Percentiles rank a stretch among this genome's conserved stretches.
Conservation (phyloP, 2,888 invertebrate species). For the Ophonus ardosiacus region DNA sequence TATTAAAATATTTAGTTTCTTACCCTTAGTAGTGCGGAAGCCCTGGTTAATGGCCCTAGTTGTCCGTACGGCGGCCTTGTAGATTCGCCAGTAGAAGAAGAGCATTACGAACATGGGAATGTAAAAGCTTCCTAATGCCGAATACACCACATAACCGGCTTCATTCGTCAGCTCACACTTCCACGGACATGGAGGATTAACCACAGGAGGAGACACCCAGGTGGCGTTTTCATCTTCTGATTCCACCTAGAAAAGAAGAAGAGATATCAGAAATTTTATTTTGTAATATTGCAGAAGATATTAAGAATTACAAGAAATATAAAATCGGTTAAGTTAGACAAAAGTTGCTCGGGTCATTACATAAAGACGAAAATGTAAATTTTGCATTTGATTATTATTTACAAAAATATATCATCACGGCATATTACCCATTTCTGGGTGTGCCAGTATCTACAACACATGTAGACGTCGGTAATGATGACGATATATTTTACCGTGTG, state of each 20-base stretch:
- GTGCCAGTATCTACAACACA: no score
- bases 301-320: no score
- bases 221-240: constrained; percentile 71
- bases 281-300: no score
- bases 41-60: constrained; percentile 96
- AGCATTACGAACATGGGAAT: constrained; percentile 98
- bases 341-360: no score
- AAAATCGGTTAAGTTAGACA: no score
- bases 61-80: constrained; percentile 94
- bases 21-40: constrained; percentile 91
- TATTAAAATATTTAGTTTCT: background rate
- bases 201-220: constrained; percentile 69
- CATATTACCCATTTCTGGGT: no score
- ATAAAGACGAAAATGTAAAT: no score
- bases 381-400: no score
- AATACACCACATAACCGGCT: constrained; percentile 97
- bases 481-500: no score
- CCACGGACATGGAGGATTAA: constrained; percentile 85
- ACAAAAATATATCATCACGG: no score
- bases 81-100: constrained; percentile 98
- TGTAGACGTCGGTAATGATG: no score
- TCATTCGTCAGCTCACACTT: constrained; percentile 95
- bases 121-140: constrained; percentile 98
- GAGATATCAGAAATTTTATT: background rate
- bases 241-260: constrained; percentile 69